Percentiles rank a stretch among this genome's conserved stretches.
Evolutionary conservation across 2,113 vertebrate genomes (phyloP).

Genomic region (Halichoerus grypus): DNA sequence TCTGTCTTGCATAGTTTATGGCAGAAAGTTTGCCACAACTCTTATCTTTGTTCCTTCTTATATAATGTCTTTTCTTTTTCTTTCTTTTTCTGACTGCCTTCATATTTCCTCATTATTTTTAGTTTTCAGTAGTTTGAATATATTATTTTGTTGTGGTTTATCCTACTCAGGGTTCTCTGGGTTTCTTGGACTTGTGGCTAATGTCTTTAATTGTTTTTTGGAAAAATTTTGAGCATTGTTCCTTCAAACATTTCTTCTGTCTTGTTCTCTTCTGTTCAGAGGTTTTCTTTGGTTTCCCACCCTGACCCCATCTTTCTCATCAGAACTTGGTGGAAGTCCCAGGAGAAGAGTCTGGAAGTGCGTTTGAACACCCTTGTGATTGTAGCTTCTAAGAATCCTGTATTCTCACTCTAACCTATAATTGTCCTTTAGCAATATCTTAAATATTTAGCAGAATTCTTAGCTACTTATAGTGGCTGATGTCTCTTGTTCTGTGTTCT

Average conservation of each 20-base stretch:
- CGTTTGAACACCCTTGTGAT: neutral
- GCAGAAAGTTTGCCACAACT: neutral
- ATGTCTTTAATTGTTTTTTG: constrained; percentile 2
- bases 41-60: constrained; percentile 17
- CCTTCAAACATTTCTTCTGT: constrained; percentile 35
- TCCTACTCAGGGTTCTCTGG: neutral
- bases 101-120: constrained; percentile 37
- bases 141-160: neutral
- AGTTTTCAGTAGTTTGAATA: constrained; percentile 20
- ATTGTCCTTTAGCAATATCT: neutral
- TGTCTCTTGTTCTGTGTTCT: neutral
- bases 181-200: neutral
- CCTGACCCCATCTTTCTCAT: neutral
- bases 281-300: neutral
- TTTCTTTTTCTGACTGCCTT: neutral
- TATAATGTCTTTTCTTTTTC: neutral
- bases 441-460: neutral
- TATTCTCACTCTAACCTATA: neutral
- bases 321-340: neutral
- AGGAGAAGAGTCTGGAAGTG: neutral
- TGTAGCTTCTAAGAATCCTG: neutral
- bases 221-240: neutral
- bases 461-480: neutral
- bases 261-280: neutral
- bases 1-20: neutral